phyloP scores from a whole-genome alignment of 2,888 invertebrate genomes.

The Zootermopsis nevadensis region DNA sequence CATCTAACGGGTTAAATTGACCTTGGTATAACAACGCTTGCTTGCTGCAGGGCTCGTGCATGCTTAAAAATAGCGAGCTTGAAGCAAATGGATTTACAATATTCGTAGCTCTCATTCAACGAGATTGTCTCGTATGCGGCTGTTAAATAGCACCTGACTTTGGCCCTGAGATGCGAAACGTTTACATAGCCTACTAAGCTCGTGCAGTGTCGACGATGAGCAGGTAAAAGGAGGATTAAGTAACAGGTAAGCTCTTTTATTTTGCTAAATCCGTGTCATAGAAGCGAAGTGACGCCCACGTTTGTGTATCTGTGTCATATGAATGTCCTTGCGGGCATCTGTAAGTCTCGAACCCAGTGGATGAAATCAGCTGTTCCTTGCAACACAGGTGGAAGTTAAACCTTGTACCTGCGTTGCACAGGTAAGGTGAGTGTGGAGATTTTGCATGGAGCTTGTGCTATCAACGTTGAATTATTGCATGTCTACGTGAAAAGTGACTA shows the following conservation, averaged over 20 bases:
- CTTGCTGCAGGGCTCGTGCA: too few species aligned
- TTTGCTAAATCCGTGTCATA: neutral
- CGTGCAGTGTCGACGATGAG: neutral
- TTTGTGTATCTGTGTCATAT: neutral
- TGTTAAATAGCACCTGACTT: too few species aligned
- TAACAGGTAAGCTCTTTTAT: neutral
- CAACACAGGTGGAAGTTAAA: neutral
- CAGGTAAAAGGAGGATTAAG: neutral
- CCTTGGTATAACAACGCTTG: too few species aligned
- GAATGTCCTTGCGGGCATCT: neutral
- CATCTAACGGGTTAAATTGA: too few species aligned
- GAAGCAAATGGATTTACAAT: too few species aligned
- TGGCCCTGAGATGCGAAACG: too few species aligned
- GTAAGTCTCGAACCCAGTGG: neutral
- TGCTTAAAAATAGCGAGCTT: too few species aligned
- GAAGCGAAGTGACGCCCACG: neutral
- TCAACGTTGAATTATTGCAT: neutral
- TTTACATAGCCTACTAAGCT: too few species aligned
- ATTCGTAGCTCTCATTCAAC: too few species aligned
- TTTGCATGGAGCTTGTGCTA: neutral
- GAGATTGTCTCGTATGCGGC: too few species aligned
- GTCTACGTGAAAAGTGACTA: neutral
- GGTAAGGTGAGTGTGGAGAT: neutral
- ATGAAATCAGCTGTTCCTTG: conserved; percentile 18
- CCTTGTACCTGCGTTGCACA: neutral